Base-by-base conservation (phyloP, 2,797 vertebrate genomes). In the Okamejei kenojei region DNA sequence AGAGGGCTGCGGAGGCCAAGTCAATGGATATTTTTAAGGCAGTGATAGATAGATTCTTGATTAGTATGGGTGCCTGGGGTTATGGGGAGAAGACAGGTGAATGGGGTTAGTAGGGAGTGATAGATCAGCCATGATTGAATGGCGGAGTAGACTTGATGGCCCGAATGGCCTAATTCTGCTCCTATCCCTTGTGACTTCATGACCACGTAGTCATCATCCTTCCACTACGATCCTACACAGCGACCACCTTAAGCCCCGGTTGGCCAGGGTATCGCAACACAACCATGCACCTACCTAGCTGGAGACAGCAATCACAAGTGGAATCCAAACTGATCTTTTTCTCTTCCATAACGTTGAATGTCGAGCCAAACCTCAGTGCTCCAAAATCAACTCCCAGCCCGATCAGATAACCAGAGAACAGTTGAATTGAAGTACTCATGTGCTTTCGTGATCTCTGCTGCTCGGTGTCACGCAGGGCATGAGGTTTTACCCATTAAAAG, bases 391-490 rank as follows among this genome's bases (percentile, higher is more conserved):
- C 32, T 2, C 2, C 17, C 1, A n/a, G 15, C 10, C 17, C 35
- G 63, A 88, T 88, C 84, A 68, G 63, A 32, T 88, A 88, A 88
- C 84, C 84, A n/a, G 19, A 19, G 26, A 29, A 65, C 7, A 63
- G 61, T 19, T 65, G 61, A 68, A n/a, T 1, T 68, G 84, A 21
- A 88, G 65, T 29, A 88, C 45, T 54, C 45, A 88, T 68, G 63
- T 2, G 9, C 84, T 88, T 88, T 88, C 63, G 21, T 68, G n/a
- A 88, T 68, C 63, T 21, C n/a, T 21, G 63, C 63, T 2, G 7
- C 63, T 88, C 63, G 23, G 15, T 88, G 63, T 88, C 63, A 88
- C 84, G 35, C 84, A 88, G 84, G 84, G 61, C 84, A 88, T n/a
- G 8, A 63, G 19, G 65, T 68, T 29, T 23, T 58, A 19, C 17